A percentile compares a stretch with the other conserved stretches of the same genome.
Conservation (phyloP, 2,797 vertebrate species). For the Acestrorhynchus altus region DNA sequence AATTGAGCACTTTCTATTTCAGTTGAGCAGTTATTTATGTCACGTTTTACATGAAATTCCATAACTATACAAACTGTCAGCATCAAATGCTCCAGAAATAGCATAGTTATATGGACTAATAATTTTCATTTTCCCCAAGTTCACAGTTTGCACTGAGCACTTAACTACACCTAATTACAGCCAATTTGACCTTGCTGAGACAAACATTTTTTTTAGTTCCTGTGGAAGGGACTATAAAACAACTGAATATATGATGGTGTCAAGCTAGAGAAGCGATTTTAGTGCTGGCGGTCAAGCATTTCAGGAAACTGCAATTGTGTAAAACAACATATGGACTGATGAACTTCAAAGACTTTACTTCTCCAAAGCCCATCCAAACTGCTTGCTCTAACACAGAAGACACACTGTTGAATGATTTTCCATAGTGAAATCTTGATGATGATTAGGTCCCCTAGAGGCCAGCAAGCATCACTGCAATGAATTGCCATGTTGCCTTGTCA, state of each 20-base stretch:
- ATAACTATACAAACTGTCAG: neutral
- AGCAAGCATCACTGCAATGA: constrained; percentile 47
- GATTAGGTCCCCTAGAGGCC: constrained; percentile 53
- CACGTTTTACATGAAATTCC: neutral
- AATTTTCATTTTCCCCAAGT: constrained; percentile 3
- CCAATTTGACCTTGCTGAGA: constrained; percentile 22
- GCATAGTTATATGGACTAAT: neutral
- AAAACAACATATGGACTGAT: neutral
- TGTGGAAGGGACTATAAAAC: neutral
- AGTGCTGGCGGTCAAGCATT: constrained; percentile 8
- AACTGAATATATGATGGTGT: constrained; percentile 1
- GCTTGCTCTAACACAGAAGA: no score
- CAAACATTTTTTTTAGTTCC: constrained; percentile 8
- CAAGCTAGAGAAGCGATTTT: constrained; percentile 7
- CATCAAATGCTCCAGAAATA: neutral
- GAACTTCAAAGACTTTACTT: neutral
- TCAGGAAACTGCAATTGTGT: constrained; percentile 18
- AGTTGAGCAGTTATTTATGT: neutral
- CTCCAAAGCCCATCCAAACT: no score
- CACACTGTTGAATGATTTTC: no score
- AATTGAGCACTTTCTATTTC: neutral
- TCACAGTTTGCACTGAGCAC: constrained; percentile 28
- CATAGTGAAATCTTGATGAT: neutral
- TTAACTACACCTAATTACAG: neutral
- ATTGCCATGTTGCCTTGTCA: constrained; percentile 50